A percentile compares a stretch with the other conserved stretches of the same genome.
Conservation (phyloP, 1,140 invertebrate species). For the Hypothenemus hampei region DNA sequence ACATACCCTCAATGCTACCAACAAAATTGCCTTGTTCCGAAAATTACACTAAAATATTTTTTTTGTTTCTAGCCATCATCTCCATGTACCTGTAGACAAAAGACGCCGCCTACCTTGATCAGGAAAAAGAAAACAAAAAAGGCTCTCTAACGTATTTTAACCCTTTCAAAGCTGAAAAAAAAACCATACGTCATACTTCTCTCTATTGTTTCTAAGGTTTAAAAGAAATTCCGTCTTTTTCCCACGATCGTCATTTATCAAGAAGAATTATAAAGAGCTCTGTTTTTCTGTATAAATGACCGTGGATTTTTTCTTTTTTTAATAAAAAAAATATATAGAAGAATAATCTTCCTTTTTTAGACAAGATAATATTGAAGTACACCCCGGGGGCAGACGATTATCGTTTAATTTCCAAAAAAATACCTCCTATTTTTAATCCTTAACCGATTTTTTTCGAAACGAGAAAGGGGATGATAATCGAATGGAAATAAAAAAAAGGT, state of each 20-base stretch:
- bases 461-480: not conserved
- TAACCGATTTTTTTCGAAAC: slow-evolving; percentile 11
- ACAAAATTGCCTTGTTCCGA: no score
- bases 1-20: no score
- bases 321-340: no score
- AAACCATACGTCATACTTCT: slow-evolving; percentile 8
- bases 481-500: slow-evolving; percentile 5
- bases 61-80: no score
- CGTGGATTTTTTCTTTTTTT: no score
- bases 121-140: slow-evolving; percentile 14
- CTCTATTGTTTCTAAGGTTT: slow-evolving; percentile 21
- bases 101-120: not conserved
- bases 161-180: slow-evolving; percentile 17
- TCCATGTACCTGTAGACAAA: slow-evolving; percentile 2
- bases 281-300: no score
- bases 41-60: no score
- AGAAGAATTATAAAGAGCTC: slow-evolving; percentile 1
- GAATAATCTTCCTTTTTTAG: no score
- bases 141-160: slow-evolving; percentile 18
- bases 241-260: slow-evolving; percentile 24
- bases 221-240: slow-evolving; percentile 16
- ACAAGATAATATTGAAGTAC: not conserved
- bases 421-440: not conserved
- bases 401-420: slow-evolving; percentile 1
- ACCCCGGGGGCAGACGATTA: not conserved